phyloP scores from a whole-genome alignment of 2,888 invertebrate genomes.

The Cryptus viduatorius region DNA sequence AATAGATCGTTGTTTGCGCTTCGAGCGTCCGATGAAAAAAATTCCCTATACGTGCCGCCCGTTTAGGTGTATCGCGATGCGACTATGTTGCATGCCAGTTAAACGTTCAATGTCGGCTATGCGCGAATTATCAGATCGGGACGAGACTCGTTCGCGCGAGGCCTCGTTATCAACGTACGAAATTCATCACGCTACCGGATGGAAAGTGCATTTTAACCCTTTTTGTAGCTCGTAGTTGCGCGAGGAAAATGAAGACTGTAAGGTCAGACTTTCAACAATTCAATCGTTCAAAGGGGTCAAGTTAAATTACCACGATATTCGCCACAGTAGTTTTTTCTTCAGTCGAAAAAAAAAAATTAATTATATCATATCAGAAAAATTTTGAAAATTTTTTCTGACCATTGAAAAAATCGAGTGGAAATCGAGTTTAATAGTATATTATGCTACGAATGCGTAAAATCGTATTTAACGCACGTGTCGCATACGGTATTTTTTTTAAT shows the following conservation, averaged over 20 bases:
- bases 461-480: too few species aligned
- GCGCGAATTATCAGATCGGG: constrained; percentile 52
- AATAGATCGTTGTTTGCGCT: constrained; percentile 20
- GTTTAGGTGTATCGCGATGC: constrained; percentile 14
- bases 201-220: constrained; percentile 19
- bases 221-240: not conserved
- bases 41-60: constrained; percentile 1
- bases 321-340: too few species aligned
- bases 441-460: too few species aligned
- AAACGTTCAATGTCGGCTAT: constrained; percentile 37
- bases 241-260: constrained; percentile 13
- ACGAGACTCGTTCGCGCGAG: constrained; percentile 38
- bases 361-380: too few species aligned
- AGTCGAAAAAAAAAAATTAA: too few species aligned
- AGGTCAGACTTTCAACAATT: constrained; percentile 29
- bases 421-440: too few species aligned
- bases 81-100: constrained; percentile 52
- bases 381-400: too few species aligned
- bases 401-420: too few species aligned
- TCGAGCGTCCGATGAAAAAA: constrained; percentile 13
- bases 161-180: constrained; percentile 50
- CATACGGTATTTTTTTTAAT: too few species aligned
- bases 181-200: constrained; percentile 51
- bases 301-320: not conserved
- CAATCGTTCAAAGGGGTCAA: constrained; percentile 25